Base-by-base conservation (phyloP, 2,113 vertebrate genomes). In the Charadrius vociferus region DNA sequence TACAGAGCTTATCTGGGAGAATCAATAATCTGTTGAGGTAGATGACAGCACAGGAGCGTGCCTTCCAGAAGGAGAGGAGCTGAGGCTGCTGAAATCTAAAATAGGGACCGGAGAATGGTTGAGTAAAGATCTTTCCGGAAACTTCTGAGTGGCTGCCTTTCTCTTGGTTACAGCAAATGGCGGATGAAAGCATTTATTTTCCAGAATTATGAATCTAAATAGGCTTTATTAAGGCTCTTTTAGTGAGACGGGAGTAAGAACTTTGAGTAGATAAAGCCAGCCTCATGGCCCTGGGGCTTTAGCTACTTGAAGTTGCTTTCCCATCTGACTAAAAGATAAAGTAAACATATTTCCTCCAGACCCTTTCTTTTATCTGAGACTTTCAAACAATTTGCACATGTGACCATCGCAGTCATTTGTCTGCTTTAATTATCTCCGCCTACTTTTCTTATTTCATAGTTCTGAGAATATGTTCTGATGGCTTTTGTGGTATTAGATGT, bases 31-130 rank as follows among this genome's bases (percentile, higher is more conserved):
- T 18, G 0, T n/a, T 36, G 67, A 9, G 78, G 29, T 19, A 9
- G 21, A 0, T 20, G 41, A 24, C 47, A 52, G 17, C 10, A 2
- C 37, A 3, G 5, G 14, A 24, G 45, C 7, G 2, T 39, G 27
- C 14, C 41, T n/a, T 56, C n/a, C 81, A 29, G 52, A 63, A 70
- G 32, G 29, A 45, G 20, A 6, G 70, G 39, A 29, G 4, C 0
- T 1, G 50, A 52, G 36, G 23, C 61, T 73, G 75, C 55, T 27
- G 45, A 34, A 7, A 58, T 52, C 15, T 14, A 26, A 70, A 41
- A 17, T 77, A 5, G 3, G 22, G 52, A 20, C 6, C 4, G 30
- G 37, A 58, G 68, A 78, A 22, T 0, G 5, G 36, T 12, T 45
- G 32, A 41, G 19, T 34, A 34, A 77, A 74, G 82, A 80, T 30